Evolutionary conservation across 2,113 vertebrate species (phyloP).

Genomic region (Catharus fuscescens): DNA sequence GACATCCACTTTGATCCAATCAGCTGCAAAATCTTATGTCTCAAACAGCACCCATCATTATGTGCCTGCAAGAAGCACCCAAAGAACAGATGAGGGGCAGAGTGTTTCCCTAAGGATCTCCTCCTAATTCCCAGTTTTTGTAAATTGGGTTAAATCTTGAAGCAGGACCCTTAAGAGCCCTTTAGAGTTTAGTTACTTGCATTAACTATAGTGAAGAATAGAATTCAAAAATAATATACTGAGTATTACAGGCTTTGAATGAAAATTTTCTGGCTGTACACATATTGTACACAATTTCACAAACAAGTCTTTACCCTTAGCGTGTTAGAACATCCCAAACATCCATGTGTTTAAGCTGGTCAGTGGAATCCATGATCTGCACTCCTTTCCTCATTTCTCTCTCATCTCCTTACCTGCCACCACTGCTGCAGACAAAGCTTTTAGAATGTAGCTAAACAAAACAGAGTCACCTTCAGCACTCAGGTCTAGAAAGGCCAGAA

Average conservation of each 20-base stretch:
- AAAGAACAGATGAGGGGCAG: background rate
- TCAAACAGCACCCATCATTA: background rate
- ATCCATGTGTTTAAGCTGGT: rapidly evolving
- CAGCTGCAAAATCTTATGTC: background rate
- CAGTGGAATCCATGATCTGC: background rate
- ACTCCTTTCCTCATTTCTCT: rapidly evolving
- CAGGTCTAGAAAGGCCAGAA: background rate
- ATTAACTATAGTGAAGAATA: background rate
- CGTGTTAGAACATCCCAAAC: background rate
- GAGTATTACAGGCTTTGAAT: background rate
- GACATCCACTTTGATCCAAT: rapidly evolving
- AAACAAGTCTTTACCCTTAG: background rate
- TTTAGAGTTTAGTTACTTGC: background rate
- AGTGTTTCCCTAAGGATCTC: background rate
- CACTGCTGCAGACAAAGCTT: background rate
- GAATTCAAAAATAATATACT: background rate
- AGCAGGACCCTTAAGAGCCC: background rate
- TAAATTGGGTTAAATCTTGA: background rate
- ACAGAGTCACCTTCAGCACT: background rate
- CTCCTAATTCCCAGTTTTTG: background rate
- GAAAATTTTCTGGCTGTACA: background rate
- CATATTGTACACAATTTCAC: background rate
- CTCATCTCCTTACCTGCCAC: background rate
- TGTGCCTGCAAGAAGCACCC: background rate
- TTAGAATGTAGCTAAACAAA: background rate